Evolutionary conservation across 2,888 invertebrate genomes (phyloP).

Genomic region (Cetonia aurata): DNA sequence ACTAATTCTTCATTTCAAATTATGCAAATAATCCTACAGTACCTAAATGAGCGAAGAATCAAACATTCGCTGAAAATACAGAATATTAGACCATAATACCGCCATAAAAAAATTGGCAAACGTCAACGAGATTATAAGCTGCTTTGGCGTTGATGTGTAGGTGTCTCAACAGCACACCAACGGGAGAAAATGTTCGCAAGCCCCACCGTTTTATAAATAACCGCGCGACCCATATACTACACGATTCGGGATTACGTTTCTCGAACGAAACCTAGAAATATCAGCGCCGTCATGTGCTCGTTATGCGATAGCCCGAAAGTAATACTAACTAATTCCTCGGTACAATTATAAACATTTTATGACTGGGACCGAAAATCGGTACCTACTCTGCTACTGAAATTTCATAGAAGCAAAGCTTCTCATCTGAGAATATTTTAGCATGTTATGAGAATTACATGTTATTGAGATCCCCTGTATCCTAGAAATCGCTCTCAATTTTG

Average conservation of each 20-base stretch:
- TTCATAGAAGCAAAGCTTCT: too few relatives aligned
- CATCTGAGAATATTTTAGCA: too few relatives aligned
- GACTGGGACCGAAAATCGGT: too few relatives aligned
- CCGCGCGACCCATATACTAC: slow-evolving; percentile 21
- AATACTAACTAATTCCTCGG: too few relatives aligned
- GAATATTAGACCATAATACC: not conserved
- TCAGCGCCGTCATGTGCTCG: too few relatives aligned
- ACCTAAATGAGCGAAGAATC: not conserved
- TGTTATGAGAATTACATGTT: too few relatives aligned
- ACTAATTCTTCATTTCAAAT: too few relatives aligned
- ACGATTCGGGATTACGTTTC: slow-evolving; percentile 15
- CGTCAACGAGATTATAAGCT: slow-evolving; percentile 4
- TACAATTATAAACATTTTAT: too few relatives aligned
- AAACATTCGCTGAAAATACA: not conserved
- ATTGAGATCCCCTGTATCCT: too few relatives aligned
- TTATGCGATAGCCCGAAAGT: too few relatives aligned
- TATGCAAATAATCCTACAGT: not conserved
- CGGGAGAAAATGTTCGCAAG: slow-evolving; percentile 10
- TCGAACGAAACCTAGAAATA: slow-evolving; percentile 8
- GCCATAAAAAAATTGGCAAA: not conserved
- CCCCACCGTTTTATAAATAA: slow-evolving; percentile 29
- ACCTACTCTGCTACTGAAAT: too few relatives aligned
- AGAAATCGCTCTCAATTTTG: too few relatives aligned
- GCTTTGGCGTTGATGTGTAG: slow-evolving; percentile 12
- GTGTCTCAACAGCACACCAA: slow-evolving; percentile 2